phyloP scores from a whole-genome alignment of 2,888 invertebrate species.

The Syrphus vitripennis region DNA sequence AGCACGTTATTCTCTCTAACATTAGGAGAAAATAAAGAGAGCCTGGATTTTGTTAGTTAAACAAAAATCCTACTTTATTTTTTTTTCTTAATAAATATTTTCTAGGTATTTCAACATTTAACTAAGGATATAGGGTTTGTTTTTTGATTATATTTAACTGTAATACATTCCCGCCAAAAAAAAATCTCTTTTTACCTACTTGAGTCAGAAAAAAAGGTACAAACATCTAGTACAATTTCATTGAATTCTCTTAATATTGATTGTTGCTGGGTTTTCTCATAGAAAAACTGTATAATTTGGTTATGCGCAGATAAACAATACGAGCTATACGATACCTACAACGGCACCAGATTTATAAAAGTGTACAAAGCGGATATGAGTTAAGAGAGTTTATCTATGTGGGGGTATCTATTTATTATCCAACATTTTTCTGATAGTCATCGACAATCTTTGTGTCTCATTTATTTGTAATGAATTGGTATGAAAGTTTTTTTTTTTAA shows the following conservation, averaged over 20 bases:
- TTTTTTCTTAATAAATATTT: neutral
- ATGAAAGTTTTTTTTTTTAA: neutral
- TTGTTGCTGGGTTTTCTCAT: neutral
- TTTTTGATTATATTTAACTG: neutral
- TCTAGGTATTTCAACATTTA: neutral
- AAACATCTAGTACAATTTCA: slow-evolving; percentile 55
- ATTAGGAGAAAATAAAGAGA: neutral
- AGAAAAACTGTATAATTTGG: neutral
- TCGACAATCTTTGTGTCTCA: neutral
- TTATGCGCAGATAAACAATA: slow-evolving; percentile 46
- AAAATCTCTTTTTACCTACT: neutral
- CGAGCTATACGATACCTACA: neutral
- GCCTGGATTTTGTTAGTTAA: neutral
- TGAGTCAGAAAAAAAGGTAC: neutral
- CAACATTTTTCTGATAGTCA: neutral
- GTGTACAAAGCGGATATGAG: neutral
- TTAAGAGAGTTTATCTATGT: neutral
- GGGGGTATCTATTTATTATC: neutral
- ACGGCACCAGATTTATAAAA: neutral
- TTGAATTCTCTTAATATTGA: neutral
- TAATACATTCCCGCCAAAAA: slow-evolving; percentile 44
- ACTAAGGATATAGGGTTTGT: neutral
- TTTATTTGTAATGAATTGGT: neutral
- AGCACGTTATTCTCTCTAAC: too few species aligned
- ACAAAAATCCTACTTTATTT: neutral